Base-by-base conservation (phyloP, 1,140 invertebrate species). In the Hyles euphorbiae region DNA sequence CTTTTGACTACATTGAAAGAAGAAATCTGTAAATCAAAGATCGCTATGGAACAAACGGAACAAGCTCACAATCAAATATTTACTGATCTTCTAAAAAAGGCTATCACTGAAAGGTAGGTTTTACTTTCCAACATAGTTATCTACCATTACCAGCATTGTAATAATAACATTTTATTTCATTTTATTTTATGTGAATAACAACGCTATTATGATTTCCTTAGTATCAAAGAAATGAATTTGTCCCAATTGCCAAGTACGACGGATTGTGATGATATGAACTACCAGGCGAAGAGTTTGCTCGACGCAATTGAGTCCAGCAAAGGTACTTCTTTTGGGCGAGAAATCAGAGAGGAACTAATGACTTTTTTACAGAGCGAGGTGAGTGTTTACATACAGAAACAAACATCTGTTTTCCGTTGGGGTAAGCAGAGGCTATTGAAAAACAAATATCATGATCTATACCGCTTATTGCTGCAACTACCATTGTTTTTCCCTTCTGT, bases 281-380 rank as follows among this genome's bases (percentile, higher is more conserved):
- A 46, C 43, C 65, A 68, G 9, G 73, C 76, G 0, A 55, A 58
- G n/a, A 68, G 45, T 32, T 59, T 81, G 10, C 63, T 81, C 10
- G 60, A 66, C 53, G 71, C 72, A 11, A 65, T 78, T 11, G 70
- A 80, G 50, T 10, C 61, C 12, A 69, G 61, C 10, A 63, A 63
- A 5, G 53, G 48, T 34, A 48, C 57, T 44, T 61, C 63, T 8
- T 59, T 76, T 6, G 77, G 81, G 44, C 48, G 53, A 10, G 70
- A 72, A 5, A 67, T 83, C 22, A 69, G 58, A 44, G 64, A 69
- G 3, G 73, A 63, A 1, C 59, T 83, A 0, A 62, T 56, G 0
- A 66, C 63, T 8, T 76, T 78, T 22, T 54, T 81, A 22, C 74
- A 81, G 36, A 82, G 75, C 40, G 74, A 82, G 56, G 81, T 83